Evolutionary conservation across 2,888 invertebrate genomes (phyloP).

Genomic region (Agelastica alni): DNA sequence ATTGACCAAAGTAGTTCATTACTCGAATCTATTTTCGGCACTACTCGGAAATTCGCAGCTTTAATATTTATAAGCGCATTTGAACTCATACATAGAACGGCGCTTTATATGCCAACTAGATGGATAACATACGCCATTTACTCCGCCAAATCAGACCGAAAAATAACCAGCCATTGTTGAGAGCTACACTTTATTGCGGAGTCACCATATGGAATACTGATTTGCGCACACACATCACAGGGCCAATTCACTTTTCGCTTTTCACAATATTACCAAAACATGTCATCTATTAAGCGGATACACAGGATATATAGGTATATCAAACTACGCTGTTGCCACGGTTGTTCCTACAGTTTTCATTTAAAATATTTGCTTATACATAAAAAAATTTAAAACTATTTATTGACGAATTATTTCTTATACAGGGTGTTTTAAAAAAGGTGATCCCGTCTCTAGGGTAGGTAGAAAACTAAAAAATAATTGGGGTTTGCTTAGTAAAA

Average conservation of each 20-base stretch:
- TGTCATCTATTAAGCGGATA: slow-evolving; percentile 40
- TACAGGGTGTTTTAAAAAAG: too few species aligned
- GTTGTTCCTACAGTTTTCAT: too few species aligned
- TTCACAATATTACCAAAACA: slow-evolving; percentile 44
- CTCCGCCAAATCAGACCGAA: slow-evolving; percentile 51
- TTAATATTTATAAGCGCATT: slow-evolving; percentile 42
- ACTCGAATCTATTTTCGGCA: slow-evolving; percentile 31
- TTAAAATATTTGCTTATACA: too few species aligned
- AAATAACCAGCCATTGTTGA: slow-evolving; percentile 55
- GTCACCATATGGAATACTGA: slow-evolving; percentile 52
- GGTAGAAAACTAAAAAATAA: too few species aligned
- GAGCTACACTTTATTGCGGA: slow-evolving; percentile 49
- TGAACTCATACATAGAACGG: slow-evolving; percentile 43
- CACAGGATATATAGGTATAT: slow-evolving; percentile 8
- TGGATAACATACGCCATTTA: slow-evolving; percentile 55
- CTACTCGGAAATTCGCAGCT: slow-evolving; percentile 34
- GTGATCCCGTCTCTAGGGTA: too few species aligned
- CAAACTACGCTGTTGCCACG: neutral
- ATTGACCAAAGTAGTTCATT: slow-evolving; percentile 21
- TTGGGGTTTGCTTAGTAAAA: too few species aligned
- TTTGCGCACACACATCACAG: slow-evolving; percentile 39
- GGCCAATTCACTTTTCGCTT: slow-evolving; percentile 37
- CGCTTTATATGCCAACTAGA: slow-evolving; percentile 48
- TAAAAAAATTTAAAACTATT: neutral
- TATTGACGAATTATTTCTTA: neutral